phyloP scores from a whole-genome alignment of 1,140 invertebrate genomes.

The Drosophila hydei region DNA sequence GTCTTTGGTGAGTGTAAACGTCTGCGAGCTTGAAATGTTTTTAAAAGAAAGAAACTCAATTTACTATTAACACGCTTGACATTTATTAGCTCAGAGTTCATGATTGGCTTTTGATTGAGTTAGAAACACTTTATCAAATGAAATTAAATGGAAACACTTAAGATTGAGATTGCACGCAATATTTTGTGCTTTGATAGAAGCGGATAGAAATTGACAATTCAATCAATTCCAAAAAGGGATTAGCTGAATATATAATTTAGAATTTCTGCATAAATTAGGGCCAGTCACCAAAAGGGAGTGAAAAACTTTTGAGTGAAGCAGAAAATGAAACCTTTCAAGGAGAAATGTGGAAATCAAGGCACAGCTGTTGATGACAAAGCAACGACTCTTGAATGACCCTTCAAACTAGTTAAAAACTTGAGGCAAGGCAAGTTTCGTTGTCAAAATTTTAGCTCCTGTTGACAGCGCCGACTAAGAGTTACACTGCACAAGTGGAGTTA shows the following conservation, averaged over 20 bases:
- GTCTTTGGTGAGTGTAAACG: background rate
- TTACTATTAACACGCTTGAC: background rate
- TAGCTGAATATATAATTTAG: background rate
- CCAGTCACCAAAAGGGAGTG: too few species aligned
- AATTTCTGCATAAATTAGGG: background rate
- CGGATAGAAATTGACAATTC: background rate
- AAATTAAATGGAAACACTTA: background rate
- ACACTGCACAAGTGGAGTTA: too few species aligned
- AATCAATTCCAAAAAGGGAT: background rate
- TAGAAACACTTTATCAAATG: background rate
- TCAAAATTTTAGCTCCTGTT: too few species aligned
- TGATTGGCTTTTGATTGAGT: background rate
- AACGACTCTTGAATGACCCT: too few species aligned
- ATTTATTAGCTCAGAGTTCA: background rate
- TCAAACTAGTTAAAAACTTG: too few species aligned
- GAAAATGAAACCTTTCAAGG: background rate
- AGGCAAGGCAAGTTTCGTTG: too few species aligned
- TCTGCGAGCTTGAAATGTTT: too few species aligned
- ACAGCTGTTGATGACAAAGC: too few species aligned
- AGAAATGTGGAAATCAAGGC: too few species aligned
- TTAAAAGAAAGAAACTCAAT: background rate
- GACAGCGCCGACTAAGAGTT: too few species aligned
- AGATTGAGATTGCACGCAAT: background rate
- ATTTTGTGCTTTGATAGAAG: background rate
- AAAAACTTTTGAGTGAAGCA: conserved; percentile 4